Base-by-base conservation (phyloP, 2,113 vertebrate species). In the Romanogobio albipinnatus region DNA sequence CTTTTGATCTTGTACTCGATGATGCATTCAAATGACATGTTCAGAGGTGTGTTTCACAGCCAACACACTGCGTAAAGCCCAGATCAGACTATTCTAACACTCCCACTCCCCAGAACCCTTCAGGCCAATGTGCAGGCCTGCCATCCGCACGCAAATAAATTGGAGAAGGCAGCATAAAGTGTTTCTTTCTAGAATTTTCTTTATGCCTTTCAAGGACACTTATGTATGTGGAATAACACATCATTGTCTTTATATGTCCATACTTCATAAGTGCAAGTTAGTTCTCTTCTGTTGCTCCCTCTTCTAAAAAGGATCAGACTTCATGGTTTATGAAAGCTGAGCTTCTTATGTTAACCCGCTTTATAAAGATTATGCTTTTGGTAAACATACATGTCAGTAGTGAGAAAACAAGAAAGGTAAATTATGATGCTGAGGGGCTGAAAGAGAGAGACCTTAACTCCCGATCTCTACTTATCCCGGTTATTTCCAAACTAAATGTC, bases 301-400 rank as follows among this genome's bases (percentile, higher is more conserved):
- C 68, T 78, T 49, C 49, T 61, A 51, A 68, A 78, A 33, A 22
- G 83, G 84, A 87, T 84, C 68, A 85, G 77, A 47, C 84, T 62
- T 78, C 66, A 81, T 83, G 62, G 81, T 56, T 83, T 68, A 49
- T 84, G 74, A 83, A 61, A 74, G 36, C 33, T 45, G 73, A 77
- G 85, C 85, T 84, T 47, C 87, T 84, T 81, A 84, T 84, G 82
- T 81, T 88, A 86, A 88, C 87, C 85, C 64, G 87, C 85, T 88
- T 88, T 88, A 82, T 84, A 78, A 82, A 86, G 87, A 86, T 86
- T 88, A 84, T 82, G 66, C 78, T 78, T 39, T 85, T 85, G 80
- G 62, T 81, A 81, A 81, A 81, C 79, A 81, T 81, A 81, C 77
- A 73, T 81, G 84, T 88, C 82, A 88, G 66, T 45, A 71, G 53